These are phyloP conservation scores for Psettodes erumei DNA, from an alignment of 2,113 vertebrate genomes.

Conservation along the genomic window DNA sequence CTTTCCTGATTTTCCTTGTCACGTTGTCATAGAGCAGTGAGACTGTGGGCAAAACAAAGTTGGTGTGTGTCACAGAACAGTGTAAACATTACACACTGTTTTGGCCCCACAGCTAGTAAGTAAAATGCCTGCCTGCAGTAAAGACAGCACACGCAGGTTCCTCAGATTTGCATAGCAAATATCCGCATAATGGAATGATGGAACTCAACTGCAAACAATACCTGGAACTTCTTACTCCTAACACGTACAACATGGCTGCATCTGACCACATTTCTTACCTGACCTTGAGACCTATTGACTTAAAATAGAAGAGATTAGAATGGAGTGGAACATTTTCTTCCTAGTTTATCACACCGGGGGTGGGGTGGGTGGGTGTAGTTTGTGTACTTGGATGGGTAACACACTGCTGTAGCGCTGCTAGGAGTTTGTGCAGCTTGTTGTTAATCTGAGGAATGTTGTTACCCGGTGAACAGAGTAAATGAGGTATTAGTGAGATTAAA, in stretches of 20 bases:
- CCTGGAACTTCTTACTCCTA: neutral
- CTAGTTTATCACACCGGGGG: conserved; percentile 36
- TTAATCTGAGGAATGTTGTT: conserved; percentile 79
- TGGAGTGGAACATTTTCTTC: conserved; percentile 22
- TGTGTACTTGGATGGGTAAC: conserved; percentile 43
- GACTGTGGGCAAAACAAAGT: conserved; percentile 39
- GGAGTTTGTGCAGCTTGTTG: conserved; percentile 59
- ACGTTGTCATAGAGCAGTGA: conserved; percentile 11
- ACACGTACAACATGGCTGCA: neutral
- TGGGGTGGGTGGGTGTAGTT: no score
- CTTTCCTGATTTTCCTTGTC: neutral
- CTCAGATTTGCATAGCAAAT: conserved; percentile 70
- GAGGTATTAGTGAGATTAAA: conserved; percentile 77
- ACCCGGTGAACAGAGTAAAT: conserved; percentile 76
- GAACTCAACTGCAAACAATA: conserved; percentile 12
- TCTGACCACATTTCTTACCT: neutral
- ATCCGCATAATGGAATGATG: conserved; percentile 46
- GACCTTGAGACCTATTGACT: neutral
- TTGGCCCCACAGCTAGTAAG: conserved; percentile 34
- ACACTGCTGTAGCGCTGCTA: conserved; percentile 29
- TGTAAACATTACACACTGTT: conserved; percentile 50
- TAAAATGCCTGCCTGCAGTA: conserved; percentile 35
- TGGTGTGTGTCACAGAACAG: conserved; percentile 12
- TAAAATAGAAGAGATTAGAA: conserved; percentile 14
- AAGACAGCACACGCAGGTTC: conserved; percentile 43